Evolutionary conservation across 2,113 vertebrate species (phyloP), one percentile per base, ranked within the genome.

Genomic region (Rana temporaria): DNA sequence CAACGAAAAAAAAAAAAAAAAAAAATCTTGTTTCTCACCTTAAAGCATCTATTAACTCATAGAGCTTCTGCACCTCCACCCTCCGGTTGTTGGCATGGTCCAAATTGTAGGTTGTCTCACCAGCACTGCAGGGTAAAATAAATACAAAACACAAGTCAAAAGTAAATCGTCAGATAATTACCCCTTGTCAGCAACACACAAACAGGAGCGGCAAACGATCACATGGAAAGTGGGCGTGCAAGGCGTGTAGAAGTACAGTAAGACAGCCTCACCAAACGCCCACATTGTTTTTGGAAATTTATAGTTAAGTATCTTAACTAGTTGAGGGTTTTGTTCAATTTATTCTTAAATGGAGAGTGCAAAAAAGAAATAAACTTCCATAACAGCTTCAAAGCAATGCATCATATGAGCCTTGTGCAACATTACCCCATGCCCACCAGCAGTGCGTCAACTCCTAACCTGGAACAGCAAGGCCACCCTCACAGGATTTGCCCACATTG

Each of bases 51-150:
- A 99, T 98, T 15, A 96, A 91, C 84, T 99, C 98, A 0, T 99
- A 99, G 52, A 96, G 93, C 88, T 97, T 99, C 89, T 97, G 96
- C 42, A 99, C 96, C 87, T 99, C 98, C 84, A 98, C 84, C 57
- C 98, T 92, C 78, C 98, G 90, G 79, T 94, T 94, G 53, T 88
- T 92, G 14, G 97, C 96, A 18, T 91, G 94, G 84, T 97, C 96
- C 20, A 99, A 93, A 72, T 74, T 96, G 86, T 96, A 99, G 14
- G 96, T 94, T 7, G 93, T 96, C 90, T 99, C 98, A 30, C 98
- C 98, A 8, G 96, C 95, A 88, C 98, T 99, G 82, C 30, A 60
- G 84, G 88, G 48, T 85, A 88, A 74, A 85, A 79, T 6, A 75
- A 68, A 76, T 32, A 74, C 71, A 57, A 74, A 63, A 20, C 34